These are phyloP conservation scores for Falco novaeseelandiae DNA, from an alignment of 2,797 vertebrate species.

Conservation along the genomic window DNA sequence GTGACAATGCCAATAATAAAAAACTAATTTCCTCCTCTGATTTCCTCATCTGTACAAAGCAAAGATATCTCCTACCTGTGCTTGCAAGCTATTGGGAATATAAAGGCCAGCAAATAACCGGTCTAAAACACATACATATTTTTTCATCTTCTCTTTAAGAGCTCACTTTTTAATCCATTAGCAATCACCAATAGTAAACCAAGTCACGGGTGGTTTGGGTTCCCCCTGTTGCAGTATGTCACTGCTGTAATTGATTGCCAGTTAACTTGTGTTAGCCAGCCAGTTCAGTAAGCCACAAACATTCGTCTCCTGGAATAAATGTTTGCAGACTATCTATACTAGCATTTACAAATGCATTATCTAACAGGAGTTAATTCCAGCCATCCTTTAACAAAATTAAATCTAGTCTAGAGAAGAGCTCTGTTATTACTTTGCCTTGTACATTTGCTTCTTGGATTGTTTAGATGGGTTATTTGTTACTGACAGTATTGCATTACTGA, in stretches of 20 bases:
- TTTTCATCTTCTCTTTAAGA: conserved; percentile 5
- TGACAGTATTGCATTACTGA: neutral
- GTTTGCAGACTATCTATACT: conserved; percentile 34
- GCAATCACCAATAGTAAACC: neutral
- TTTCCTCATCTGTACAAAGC: conserved; percentile 9
- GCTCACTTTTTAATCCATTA: conserved; percentile 22
- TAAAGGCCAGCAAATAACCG: neutral
- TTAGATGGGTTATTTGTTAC: conserved; percentile 2
- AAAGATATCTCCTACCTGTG: conserved; percentile 1
- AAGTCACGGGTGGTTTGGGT: neutral
- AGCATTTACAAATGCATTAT: conserved; percentile 60
- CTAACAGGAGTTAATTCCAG: conserved; percentile 52
- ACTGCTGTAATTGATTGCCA: conserved; percentile 28
- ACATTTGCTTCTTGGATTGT: neutral
- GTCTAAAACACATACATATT: neutral
- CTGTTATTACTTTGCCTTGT: neutral
- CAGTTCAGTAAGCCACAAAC: conserved; percentile 43
- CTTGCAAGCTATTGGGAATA: neutral
- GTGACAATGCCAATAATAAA: conserved; percentile 42
- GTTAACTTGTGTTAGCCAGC: conserved; percentile 43
- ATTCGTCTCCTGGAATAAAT: conserved; percentile 53
- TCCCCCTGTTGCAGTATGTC: neutral
- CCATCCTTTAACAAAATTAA: conserved; percentile 65
- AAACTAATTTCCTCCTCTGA: conserved; percentile 47
- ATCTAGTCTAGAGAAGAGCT: conserved; percentile 21